Percentiles rank a stretch among this genome's conserved stretches.
These are phyloP conservation scores for Numenius phaeopus DNA, from an alignment of 2,797 vertebrate species.

Conservation along the genomic window DNA sequence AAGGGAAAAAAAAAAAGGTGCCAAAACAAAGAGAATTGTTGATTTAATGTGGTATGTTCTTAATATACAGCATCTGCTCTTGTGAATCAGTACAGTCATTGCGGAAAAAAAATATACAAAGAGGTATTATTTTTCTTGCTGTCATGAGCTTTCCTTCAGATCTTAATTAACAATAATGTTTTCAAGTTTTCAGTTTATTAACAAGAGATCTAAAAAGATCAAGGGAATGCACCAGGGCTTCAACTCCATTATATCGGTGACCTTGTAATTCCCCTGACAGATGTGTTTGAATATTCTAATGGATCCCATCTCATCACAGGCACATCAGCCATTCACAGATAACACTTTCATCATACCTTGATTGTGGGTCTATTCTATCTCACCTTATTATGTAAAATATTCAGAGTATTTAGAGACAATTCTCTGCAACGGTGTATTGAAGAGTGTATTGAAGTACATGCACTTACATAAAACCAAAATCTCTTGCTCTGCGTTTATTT, in stretches of 20 bases:
- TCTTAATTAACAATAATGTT: slow-evolving; percentile 59
- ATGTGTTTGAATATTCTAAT: slow-evolving; percentile 44
- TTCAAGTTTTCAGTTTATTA: slow-evolving; percentile 48
- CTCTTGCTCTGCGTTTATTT: background rate
- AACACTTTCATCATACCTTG: background rate
- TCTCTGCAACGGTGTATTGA: background rate
- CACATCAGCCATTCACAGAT: background rate
- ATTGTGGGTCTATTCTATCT: background rate
- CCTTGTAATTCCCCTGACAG: slow-evolving; percentile 30
- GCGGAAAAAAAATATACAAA: slow-evolving; percentile 22
- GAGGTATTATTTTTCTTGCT: background rate
- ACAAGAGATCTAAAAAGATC: slow-evolving; percentile 31
- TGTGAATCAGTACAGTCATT: background rate
- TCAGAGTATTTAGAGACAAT: slow-evolving; percentile 2
- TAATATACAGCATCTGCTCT: slow-evolving; percentile 27
- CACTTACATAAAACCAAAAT: background rate
- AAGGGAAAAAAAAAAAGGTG: slow-evolving; percentile 36
- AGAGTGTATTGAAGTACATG: background rate
- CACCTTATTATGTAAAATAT: background rate
- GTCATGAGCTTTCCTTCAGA: slow-evolving; percentile 15
- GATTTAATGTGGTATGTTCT: background rate
- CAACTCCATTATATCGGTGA: background rate
- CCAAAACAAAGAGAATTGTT: slow-evolving; percentile 62
- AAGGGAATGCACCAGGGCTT: background rate
- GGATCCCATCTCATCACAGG: background rate